Conservation (phyloP, 2,888 invertebrate genomes). For the Dolomedes plantarius region DNA sequence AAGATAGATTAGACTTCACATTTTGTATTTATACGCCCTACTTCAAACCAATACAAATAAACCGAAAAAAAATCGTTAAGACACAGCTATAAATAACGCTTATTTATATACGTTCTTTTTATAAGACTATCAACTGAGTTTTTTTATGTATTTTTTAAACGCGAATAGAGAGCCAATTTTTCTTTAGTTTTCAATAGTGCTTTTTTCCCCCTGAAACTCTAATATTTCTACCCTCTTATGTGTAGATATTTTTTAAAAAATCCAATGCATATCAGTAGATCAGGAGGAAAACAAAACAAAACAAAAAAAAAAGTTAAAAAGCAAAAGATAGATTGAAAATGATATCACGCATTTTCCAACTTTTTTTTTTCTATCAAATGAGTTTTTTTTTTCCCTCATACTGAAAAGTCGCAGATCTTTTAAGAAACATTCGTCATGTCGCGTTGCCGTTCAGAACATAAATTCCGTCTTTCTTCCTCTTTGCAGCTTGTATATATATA, state of each 20-base stretch:
- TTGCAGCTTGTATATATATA: slow-evolving; percentile 14
- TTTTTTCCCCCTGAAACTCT: slow-evolving; percentile 35
- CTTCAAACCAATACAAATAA: no score
- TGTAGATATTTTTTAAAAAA: slow-evolving; percentile 29
- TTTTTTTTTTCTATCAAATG: slow-evolving; percentile 19
- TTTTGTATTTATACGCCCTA: no score
- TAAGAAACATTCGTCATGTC: slow-evolving; percentile 57
- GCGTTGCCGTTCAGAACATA: slow-evolving; percentile 38
- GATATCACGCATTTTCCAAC: slow-evolving; percentile 53
- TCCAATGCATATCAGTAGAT: slow-evolving; percentile 27
- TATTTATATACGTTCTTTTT: slow-evolving; percentile 38
- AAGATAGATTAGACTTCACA: no score
- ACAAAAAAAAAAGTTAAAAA: slow-evolving; percentile 33
- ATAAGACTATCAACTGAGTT: background rate
- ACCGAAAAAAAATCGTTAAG: slow-evolving; percentile 18
- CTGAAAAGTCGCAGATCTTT: slow-evolving; percentile 41
- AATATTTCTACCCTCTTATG: slow-evolving; percentile 40
- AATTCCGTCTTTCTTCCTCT: slow-evolving; percentile 11
- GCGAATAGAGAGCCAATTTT: slow-evolving; percentile 20
- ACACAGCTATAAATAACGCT: slow-evolving; percentile 36
- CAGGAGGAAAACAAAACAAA: slow-evolving; percentile 34
- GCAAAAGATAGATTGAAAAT: slow-evolving; percentile 59
- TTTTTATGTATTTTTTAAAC: slow-evolving; percentile 31
- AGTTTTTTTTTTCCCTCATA: background rate
- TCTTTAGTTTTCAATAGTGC: slow-evolving; percentile 38